Base-by-base conservation (phyloP, 2,113 vertebrate species). In the Crypturellus undulatus region DNA sequence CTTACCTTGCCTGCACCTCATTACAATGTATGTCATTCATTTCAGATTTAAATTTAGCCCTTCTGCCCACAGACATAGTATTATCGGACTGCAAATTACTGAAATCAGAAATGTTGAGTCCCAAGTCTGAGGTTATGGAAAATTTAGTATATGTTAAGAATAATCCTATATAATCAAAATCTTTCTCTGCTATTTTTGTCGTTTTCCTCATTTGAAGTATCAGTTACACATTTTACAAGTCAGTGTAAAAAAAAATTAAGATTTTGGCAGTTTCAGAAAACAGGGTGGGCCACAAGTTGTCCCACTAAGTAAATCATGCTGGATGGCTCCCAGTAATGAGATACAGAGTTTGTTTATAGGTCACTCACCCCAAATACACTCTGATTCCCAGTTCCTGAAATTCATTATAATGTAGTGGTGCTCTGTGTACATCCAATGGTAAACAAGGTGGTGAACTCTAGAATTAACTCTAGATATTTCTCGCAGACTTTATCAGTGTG, bases 71-170 rank as follows among this genome's bases (percentile, higher is more conserved):
- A 95, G 92, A 94, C 79, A 51, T 94, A 62, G 43, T 45, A 94
- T 94, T 94, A 93, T 86, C 89, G 87, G 72, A 78, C 71, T 84
- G 70, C 62, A 95, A 93, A 93, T 82, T 90, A 73, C 56, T 77
- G 87, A 96, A 96, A 94, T 94, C 81, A 81, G 71, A 97, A 96
- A 94, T 89, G 88, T 80, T 89, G 80, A 90, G 54, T 93, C 92
- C 58, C 75, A 63, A 89, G 71, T 96, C 88, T 95, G 93, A 96
- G 80, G 87, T 89, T 70, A 92, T 42, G 91, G 70, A 94, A 91
- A 93, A 91, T 45, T 83, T 47, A 84, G 65, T 82, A n/a, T 51
- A 58, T 70, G 59, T 94, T 94, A 91, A 94, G 91, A 89, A 96
- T 89, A 97, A 92, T 84, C 67, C 51, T 19, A 45, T 63, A 89